Evolutionary conservation across 2,113 vertebrate genomes (phyloP).

Genomic region (Xiphophorus hellerii): DNA sequence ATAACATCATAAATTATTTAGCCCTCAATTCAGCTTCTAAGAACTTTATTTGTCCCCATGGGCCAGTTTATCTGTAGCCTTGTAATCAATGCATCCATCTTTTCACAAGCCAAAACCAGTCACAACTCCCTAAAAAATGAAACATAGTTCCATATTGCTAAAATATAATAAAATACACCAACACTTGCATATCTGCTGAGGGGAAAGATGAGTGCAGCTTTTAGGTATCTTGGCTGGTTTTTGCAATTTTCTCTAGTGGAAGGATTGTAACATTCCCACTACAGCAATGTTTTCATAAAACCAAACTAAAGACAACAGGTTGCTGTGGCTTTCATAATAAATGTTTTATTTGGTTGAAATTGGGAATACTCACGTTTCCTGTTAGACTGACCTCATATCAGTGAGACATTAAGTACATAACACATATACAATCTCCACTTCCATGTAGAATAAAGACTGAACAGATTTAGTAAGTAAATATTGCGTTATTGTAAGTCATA

Average conservation of each 20-base stretch:
- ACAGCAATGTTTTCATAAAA: no score
- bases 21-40: not conserved
- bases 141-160: no score
- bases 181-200: not conserved
- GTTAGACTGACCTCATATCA: no score
- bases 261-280: not conserved
- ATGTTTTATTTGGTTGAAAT: no score
- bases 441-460: not conserved
- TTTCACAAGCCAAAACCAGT: not conserved
- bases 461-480: not conserved
- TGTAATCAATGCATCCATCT: not conserved
- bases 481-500: not conserved
- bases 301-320: no score
- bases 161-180: no score
- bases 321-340: not conserved
- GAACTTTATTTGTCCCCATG: not conserved
- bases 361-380: no score
- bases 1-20: conserved; percentile 12
- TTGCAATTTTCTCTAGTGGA: not conserved
- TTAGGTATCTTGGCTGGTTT: not conserved
- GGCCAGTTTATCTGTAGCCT: not conserved
- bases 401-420: no score
- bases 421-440: no score
- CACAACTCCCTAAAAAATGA: not conserved
- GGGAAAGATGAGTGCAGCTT: no score